Conservation (phyloP, 2,113 vertebrate genomes). For the Petroica traversi region DNA sequence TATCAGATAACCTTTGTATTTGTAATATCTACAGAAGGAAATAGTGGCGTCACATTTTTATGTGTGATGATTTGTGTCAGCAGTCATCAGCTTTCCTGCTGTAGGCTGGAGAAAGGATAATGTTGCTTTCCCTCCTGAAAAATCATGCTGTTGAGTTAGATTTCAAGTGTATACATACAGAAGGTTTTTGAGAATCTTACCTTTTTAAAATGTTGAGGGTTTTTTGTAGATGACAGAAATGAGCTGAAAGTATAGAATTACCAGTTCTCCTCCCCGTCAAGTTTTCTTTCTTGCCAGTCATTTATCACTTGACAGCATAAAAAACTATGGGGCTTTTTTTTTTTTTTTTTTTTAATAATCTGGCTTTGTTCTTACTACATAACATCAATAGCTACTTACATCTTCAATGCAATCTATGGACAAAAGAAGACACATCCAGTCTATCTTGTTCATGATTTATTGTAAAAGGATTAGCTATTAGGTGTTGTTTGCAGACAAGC, state of each 20-base stretch:
- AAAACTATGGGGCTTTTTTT: not conserved
- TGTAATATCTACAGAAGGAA: not conserved
- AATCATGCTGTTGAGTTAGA: not conserved
- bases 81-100: not conserved
- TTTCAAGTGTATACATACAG: not conserved
- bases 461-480: slow-evolving; percentile 1
- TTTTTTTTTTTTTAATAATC: not conserved
- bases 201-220: not conserved
- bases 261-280: not conserved
- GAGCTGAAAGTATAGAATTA: not conserved
- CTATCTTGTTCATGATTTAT: slow-evolving; percentile 9
- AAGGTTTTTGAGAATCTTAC: not conserved
- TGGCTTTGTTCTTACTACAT: not conserved
- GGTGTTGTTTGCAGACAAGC: not conserved
- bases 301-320: not conserved
- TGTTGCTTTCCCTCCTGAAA: not conserved
- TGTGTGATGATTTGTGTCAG: not conserved
- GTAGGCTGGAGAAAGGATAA: not conserved
- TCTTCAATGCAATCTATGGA: not conserved
- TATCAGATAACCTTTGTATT: not conserved
- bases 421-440: not conserved
- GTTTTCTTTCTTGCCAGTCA: not conserved
- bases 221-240: not conserved
- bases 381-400: slow-evolving; percentile 25
- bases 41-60: not conserved